phyloP scores from a whole-genome alignment of 2,888 invertebrate species.

The Cantharis nigra region DNA sequence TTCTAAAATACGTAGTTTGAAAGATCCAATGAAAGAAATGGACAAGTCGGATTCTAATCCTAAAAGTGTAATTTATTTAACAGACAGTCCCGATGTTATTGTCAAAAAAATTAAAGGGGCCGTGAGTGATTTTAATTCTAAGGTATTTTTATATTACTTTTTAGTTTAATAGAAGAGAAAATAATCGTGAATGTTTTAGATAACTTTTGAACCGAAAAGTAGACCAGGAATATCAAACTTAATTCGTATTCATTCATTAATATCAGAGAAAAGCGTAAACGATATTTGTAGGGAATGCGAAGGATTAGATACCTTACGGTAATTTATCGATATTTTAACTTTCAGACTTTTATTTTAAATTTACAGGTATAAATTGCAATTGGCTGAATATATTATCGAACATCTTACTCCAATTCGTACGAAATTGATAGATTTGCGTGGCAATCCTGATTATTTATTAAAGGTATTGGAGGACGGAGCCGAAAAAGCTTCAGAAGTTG shows the following conservation, averaged over 20 bases:
- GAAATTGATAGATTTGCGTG: slow-evolving; percentile 61
- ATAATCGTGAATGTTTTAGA: slow-evolving; percentile 47
- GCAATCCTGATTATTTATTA: slow-evolving; percentile 66
- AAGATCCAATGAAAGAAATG: slow-evolving; percentile 92
- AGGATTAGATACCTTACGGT: slow-evolving; percentile 75
- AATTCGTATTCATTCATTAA: slow-evolving; percentile 78
- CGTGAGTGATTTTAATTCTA: slow-evolving; percentile 85
- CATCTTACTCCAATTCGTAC: slow-evolving; percentile 72
- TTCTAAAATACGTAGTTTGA: slow-evolving; percentile 76
- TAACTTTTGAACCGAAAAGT: slow-evolving; percentile 77
- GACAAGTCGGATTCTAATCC: slow-evolving; percentile 89
- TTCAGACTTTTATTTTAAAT: slow-evolving; percentile 7
- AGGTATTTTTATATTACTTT: slow-evolving; percentile 48
- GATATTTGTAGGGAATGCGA: slow-evolving; percentile 70
- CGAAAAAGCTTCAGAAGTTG: slow-evolving; percentile 60
- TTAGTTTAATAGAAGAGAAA: neutral
- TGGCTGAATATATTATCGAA: slow-evolving; percentile 75
- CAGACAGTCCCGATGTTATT: slow-evolving; percentile 74
- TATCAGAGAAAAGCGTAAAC: slow-evolving; percentile 68
- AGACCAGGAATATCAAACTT: slow-evolving; percentile 92
- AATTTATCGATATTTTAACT: slow-evolving; percentile 36
- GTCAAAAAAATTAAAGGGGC: slow-evolving; percentile 82
- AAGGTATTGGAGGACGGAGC: slow-evolving; percentile 64
- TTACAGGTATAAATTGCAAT: slow-evolving; percentile 68
- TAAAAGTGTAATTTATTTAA: slow-evolving; percentile 78